These are phyloP conservation scores for Oenanthe melanoleuca DNA, from an alignment of 2,113 vertebrate species.

Conservation along the genomic window DNA sequence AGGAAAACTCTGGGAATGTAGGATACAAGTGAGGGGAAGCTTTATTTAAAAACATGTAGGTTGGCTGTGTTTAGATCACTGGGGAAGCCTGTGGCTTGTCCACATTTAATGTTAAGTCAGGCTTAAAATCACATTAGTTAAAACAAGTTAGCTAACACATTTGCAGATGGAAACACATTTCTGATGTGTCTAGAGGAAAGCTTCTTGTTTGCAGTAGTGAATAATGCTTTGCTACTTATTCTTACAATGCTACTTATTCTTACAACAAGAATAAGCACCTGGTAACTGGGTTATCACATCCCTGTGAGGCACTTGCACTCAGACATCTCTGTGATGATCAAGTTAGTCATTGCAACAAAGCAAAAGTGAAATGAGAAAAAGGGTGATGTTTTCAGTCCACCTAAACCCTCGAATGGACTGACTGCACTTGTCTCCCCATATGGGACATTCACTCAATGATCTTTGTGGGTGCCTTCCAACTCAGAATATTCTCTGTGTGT, in stretches of 20 bases:
- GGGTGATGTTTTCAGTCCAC: not conserved
- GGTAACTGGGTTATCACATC: not conserved
- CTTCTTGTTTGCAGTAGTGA: not conserved
- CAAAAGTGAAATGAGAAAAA: not conserved
- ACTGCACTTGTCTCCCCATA: not conserved
- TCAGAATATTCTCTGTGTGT: not conserved
- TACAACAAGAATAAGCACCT: not conserved
- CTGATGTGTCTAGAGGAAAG: not conserved
- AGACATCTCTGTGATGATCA: not conserved
- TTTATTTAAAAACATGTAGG: not conserved
- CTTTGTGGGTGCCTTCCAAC: not conserved
- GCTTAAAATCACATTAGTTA: conserved; percentile 19
- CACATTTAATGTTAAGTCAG: not conserved
- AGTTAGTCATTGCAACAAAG: not conserved
- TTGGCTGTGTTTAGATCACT: not conserved
- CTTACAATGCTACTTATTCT: not conserved
- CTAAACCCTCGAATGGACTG: not conserved
- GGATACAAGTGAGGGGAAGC: not conserved
- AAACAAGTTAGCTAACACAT: not conserved
- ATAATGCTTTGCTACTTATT: not conserved
- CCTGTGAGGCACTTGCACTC: not conserved
- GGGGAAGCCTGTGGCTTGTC: not conserved
- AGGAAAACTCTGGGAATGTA: not conserved
- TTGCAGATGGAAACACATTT: conserved; percentile 11
- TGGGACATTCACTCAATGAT: rapidly evolving